Percentiles rank a stretch among this genome's conserved stretches.
phyloP scores from a whole-genome alignment of 2,797 vertebrate genomes.

The Gila robusta region DNA sequence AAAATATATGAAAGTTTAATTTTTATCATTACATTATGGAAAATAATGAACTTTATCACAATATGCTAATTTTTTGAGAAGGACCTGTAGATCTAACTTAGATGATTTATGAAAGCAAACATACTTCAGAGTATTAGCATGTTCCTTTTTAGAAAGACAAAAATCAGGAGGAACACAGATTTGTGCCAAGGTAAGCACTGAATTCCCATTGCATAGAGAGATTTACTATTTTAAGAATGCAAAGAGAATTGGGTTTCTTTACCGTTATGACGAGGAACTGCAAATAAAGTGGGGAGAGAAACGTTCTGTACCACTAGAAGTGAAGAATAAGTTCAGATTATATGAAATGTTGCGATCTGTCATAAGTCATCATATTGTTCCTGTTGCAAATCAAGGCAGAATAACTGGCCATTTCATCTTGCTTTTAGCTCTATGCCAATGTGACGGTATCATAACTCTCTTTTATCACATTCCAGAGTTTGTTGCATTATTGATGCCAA shows the following conservation, averaged over 20 bases:
- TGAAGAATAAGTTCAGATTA: constrained; percentile 10
- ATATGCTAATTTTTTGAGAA: too few species aligned
- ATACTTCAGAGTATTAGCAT: background rate
- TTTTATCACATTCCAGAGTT: constrained; percentile 46
- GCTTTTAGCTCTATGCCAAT: constrained; percentile 30
- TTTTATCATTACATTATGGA: too few species aligned
- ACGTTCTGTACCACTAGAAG: background rate
- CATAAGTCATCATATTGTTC: constrained; percentile 4
- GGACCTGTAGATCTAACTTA: constrained; percentile 22
- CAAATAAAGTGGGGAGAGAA: background rate
- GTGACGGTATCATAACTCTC: constrained; percentile 35
- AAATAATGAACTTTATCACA: too few species aligned
- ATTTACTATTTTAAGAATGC: constrained; percentile 13
- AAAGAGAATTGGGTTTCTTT: constrained; percentile 3
- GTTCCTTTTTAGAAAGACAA: constrained; percentile 25
- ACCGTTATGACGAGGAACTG: background rate
- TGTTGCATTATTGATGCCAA: constrained; percentile 42
- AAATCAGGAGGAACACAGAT: constrained; percentile 7
- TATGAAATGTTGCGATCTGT: constrained; percentile 8
- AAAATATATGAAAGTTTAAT: too few species aligned
- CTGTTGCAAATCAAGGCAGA: constrained; percentile 16
- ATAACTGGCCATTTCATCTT: constrained; percentile 37
- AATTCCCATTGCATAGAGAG: background rate
- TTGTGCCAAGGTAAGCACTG: constrained; percentile 21
- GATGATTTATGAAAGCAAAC: constrained; percentile 35